Percentiles rank a stretch among this genome's conserved stretches.
These are phyloP conservation scores for Aleadryas rufinucha DNA, from an alignment of 2,113 vertebrate species.

Conservation along the genomic window DNA sequence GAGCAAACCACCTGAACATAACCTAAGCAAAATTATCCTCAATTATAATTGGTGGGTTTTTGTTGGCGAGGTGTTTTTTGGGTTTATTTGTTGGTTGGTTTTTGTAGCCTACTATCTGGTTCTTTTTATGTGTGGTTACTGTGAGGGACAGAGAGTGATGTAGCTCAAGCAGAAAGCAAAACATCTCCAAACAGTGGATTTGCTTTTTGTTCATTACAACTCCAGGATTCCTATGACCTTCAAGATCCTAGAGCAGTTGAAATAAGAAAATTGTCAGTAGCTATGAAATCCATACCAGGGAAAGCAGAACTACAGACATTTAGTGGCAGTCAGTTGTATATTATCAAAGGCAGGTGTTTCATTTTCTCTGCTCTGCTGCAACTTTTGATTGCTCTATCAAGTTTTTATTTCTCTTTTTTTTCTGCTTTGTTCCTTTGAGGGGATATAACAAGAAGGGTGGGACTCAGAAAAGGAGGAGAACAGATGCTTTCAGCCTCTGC, in stretches of 20 bases:
- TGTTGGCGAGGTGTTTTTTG: neutral
- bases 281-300: neutral
- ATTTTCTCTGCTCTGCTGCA: slow-evolving; percentile 10
- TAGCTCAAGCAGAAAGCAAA: neutral
- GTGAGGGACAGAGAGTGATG: neutral
- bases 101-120: neutral
- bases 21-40: neutral
- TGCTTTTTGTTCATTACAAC: neutral
- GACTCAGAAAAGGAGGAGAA: neutral
- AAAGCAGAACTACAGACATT: neutral
- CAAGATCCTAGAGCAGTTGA: neutral
- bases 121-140: neutral
- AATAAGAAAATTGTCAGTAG: neutral
- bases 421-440: neutral
- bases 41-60: accelerated
- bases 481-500: neutral
- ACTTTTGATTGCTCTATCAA: neutral
- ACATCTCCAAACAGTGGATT: neutral
- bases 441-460: neutral
- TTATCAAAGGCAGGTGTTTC: neutral
- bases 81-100: neutral
- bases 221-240: neutral
- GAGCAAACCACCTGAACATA: neutral
- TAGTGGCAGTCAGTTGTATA: neutral
- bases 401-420: neutral